These are phyloP conservation scores for Daboia siamensis DNA, from an alignment of 2,113 vertebrate species.

Conservation along the genomic window DNA sequence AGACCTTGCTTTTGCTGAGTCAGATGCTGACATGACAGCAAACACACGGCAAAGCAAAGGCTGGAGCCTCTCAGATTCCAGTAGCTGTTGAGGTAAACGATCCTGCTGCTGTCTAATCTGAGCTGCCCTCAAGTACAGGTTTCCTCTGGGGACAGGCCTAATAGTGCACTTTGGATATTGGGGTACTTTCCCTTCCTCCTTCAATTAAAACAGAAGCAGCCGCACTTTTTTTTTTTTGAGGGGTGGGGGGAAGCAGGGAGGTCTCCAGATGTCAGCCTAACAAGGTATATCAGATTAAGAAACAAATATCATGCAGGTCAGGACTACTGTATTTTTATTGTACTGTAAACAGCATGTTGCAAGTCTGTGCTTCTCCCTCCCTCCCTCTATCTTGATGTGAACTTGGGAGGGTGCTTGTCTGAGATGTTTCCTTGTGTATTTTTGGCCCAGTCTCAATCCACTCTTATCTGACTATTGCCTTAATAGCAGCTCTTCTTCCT, in stretches of 20 bases:
- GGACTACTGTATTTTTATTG: background rate
- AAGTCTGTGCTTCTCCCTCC: background rate
- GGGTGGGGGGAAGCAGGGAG: background rate
- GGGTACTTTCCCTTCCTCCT: background rate
- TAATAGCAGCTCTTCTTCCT: background rate
- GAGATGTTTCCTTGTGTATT: background rate
- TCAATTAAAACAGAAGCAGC: background rate
- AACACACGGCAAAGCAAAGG: background rate
- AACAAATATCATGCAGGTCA: background rate
- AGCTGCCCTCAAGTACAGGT: background rate
- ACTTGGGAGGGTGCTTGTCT: background rate
- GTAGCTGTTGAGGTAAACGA: background rate
- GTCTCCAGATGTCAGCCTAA: background rate
- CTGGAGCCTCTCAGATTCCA: background rate
- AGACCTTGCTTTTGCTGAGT: conserved; percentile 49
- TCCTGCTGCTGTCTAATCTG: background rate
- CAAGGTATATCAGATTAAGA: background rate
- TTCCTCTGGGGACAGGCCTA: background rate
- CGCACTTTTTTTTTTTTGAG: background rate
- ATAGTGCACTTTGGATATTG: background rate
- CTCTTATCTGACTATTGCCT: background rate
- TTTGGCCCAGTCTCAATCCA: background rate
- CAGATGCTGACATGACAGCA: conserved; percentile 52
- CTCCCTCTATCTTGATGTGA: background rate
- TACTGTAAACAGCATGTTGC: background rate